These are phyloP conservation scores for Melanocharis versteri DNA, from an alignment of 2,113 vertebrate genomes.

Conservation along the genomic window DNA sequence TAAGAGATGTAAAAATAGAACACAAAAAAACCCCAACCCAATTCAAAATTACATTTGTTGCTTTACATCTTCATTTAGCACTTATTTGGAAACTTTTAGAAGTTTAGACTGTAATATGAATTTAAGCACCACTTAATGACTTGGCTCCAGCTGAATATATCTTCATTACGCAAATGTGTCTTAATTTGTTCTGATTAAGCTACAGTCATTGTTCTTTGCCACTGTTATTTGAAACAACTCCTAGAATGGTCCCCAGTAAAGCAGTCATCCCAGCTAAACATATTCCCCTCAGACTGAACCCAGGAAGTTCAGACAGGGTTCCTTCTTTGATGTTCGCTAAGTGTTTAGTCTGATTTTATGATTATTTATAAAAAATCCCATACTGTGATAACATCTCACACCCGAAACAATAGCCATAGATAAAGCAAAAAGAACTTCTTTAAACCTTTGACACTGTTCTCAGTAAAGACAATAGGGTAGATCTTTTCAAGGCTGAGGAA, in stretches of 20 bases:
- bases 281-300: neutral
- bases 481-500: neutral
- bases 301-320: neutral
- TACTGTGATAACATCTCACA: neutral
- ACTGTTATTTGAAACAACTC: neutral
- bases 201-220: neutral
- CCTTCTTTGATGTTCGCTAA: neutral
- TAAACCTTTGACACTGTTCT: neutral
- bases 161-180: neutral
- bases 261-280: neutral
- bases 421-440: neutral
- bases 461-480: neutral
- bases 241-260: neutral
- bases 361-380: neutral
- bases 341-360: neutral
- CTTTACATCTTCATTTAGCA: neutral
- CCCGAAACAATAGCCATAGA: neutral
- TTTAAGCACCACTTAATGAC: conserved; percentile 21
- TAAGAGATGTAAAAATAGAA: neutral
- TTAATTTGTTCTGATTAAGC: neutral
- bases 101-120: neutral
- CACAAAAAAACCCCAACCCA: neutral
- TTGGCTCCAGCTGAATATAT: neutral
- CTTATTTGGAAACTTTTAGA: neutral
- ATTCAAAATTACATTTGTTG: neutral